Conservation (phyloP, 2,113 vertebrate genomes). For the Ciconia stormi region DNA sequence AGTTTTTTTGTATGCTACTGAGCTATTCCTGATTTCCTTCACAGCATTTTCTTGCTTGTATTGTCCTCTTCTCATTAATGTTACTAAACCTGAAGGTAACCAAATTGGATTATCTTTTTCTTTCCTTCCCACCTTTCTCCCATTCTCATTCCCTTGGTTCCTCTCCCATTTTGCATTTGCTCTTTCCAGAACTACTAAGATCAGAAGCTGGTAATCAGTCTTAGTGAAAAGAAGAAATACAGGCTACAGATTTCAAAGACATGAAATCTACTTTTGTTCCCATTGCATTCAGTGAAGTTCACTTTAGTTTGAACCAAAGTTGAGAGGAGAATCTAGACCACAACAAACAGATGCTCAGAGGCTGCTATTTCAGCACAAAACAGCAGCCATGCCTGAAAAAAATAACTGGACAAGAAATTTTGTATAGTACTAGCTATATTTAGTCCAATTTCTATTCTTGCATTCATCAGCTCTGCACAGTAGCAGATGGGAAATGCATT, state of each 20-base stretch:
- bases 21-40: not conserved
- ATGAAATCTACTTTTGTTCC: not conserved
- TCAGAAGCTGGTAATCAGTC: not conserved
- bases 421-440: not conserved
- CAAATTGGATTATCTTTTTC: not conserved
- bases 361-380: not conserved
- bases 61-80: not conserved
- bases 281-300: not conserved
- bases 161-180: not conserved
- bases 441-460: not conserved
- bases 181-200: not conserved
- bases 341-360: not conserved
- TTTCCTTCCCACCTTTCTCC: not conserved
- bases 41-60: not conserved
- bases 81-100: not conserved
- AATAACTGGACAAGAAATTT: not conserved
- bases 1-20: not conserved
- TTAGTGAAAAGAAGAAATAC: not conserved
- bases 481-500: not conserved
- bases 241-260: not conserved
- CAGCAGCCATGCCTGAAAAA: not conserved
- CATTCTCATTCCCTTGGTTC: not conserved
- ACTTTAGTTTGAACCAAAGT: not conserved
- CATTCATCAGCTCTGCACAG: not conserved
- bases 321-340: not conserved